Evolutionary conservation across 2,113 vertebrate genomes (phyloP).

Genomic region (Ptyas mucosa): DNA sequence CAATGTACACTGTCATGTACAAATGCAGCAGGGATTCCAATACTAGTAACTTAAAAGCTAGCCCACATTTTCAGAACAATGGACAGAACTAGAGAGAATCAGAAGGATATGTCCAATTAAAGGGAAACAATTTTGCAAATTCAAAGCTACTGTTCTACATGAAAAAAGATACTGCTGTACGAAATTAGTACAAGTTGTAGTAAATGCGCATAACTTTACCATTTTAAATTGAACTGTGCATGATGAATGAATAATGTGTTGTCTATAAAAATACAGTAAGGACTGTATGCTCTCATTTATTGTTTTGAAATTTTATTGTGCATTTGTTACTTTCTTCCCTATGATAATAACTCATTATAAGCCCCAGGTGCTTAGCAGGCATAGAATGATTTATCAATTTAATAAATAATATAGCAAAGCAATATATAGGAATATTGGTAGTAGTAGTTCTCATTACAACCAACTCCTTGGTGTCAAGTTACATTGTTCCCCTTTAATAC

Average conservation of each 20-base stretch:
- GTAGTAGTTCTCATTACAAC: slow-evolving; percentile 39
- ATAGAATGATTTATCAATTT: background rate
- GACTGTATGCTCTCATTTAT: background rate
- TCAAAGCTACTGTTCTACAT: slow-evolving; percentile 53
- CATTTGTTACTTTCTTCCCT: background rate
- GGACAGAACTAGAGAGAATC: slow-evolving; percentile 66
- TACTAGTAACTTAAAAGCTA: slow-evolving; percentile 66
- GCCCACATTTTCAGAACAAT: slow-evolving; percentile 65
- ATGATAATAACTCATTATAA: background rate
- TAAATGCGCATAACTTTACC: background rate
- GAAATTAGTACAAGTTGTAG: background rate
- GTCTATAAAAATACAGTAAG: background rate
- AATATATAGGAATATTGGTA: slow-evolving; percentile 30
- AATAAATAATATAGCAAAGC: slow-evolving; percentile 46
- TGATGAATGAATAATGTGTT: background rate
- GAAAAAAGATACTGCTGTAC: slow-evolving; percentile 24
- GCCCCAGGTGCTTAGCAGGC: background rate
- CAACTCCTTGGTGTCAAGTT: slow-evolving; percentile 54
- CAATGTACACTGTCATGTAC: slow-evolving; percentile 71
- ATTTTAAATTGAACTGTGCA: background rate
- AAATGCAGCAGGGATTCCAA: slow-evolving; percentile 71
- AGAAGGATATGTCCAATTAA: slow-evolving; percentile 67
- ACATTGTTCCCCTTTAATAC: slow-evolving; percentile 81
- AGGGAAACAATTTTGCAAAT: slow-evolving; percentile 73
- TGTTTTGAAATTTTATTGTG: background rate